Evolutionary conservation across 2,113 vertebrate species (phyloP).

Genomic region (Paralichthys olivaceus): DNA sequence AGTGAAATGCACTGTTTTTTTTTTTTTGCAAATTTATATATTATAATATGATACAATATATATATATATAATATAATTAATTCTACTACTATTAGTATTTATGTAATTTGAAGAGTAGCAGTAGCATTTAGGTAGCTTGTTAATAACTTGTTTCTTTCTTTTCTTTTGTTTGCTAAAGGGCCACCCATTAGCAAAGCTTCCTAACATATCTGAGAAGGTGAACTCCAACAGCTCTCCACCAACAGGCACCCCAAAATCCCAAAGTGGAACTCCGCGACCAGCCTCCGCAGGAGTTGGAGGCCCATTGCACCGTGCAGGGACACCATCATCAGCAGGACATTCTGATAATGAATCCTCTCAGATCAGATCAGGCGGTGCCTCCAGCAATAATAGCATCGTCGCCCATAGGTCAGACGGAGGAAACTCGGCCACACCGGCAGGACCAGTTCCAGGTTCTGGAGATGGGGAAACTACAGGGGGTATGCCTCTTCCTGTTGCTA

Average conservation of each 20-base stretch:
- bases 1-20: background rate
- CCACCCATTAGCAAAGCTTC: constrained; percentile 81
- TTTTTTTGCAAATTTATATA: too few relatives aligned
- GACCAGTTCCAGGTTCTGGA: constrained; percentile 54
- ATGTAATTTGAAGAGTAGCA: background rate
- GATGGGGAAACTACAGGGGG: constrained; percentile 59
- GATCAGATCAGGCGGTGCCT: constrained; percentile 60
- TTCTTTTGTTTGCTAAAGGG: constrained; percentile 60
- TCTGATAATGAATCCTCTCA: constrained; percentile 80
- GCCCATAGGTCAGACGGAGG: constrained; percentile 83
- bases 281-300: constrained; percentile 76
- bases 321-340: constrained; percentile 75
- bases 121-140: background rate
- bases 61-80: background rate
- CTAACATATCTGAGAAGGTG: constrained; percentile 85
- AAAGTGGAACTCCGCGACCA: constrained; percentile 80
- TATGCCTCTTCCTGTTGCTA: constrained; percentile 61
- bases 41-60: too few relatives aligned
- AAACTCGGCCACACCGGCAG: constrained; percentile 59
- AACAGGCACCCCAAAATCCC: constrained; percentile 88
- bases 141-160: background rate
- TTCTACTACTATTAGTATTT: background rate
- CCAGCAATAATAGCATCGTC: constrained; percentile 74
- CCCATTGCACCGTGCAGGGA: constrained; percentile 71
- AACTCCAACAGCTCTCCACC: constrained; percentile 85